Conservation (phyloP, 2,113 vertebrate species). For the Aegotheles bennettii region DNA sequence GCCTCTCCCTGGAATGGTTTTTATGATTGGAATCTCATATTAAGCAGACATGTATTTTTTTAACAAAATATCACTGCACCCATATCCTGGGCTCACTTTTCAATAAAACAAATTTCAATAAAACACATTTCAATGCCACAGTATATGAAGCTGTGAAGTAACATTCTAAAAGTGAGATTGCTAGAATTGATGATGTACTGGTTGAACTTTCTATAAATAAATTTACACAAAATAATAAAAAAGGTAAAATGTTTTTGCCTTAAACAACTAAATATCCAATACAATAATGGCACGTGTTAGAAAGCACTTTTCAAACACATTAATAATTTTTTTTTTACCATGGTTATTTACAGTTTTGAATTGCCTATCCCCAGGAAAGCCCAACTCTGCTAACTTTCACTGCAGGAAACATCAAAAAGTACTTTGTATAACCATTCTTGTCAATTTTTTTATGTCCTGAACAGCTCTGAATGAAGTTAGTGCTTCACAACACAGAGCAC, state of each 20-base stretch:
- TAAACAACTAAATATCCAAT: not conserved
- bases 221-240: not conserved
- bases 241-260: not conserved
- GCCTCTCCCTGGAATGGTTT: not conserved
- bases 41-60: not conserved
- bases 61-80: not conserved
- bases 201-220: not conserved
- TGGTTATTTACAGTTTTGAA: not conserved
- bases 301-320: not conserved
- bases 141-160: not conserved
- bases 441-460: not conserved
- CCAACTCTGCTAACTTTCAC: not conserved
- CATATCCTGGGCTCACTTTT: not conserved
- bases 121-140: not conserved
- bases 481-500: not conserved
- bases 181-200: not conserved
- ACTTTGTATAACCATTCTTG: not conserved
- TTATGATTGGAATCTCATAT: not conserved
- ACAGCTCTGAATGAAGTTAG: not conserved
- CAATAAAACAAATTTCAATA: not conserved
- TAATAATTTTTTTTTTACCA: not conserved
- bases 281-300: not conserved
- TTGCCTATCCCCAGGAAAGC: not conserved
- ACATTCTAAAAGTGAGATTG: not conserved
- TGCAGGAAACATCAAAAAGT: not conserved